Evolutionary conservation across 2,888 invertebrate genomes (phyloP), one percentile per base, ranked within the genome.

Genomic region (Labia minor): DNA sequence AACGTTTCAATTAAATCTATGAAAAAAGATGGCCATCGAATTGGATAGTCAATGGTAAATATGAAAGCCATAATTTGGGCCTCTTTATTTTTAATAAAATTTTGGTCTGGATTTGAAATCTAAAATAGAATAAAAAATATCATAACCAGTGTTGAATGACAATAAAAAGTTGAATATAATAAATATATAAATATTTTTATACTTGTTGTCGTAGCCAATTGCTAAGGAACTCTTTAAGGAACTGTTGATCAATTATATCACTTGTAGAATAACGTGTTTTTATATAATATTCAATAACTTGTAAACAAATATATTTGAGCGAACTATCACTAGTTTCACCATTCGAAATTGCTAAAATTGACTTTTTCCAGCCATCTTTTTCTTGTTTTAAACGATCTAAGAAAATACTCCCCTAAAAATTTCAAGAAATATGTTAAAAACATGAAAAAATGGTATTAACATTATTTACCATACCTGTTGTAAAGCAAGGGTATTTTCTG

Each of bases 1-100:
- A 78, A 70, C 3, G 76, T 74, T 26, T 75, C 74, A 19, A 80
- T 73, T 18, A 82, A 71, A 72, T 83, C 82, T 16, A 75, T 73
- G 71, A 83, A 81, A 74, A 82, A 83, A 1, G 74, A 73, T 1
- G 80, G 77, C 83, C 83, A 83, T 61, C 79, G 74, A 0, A 75
- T 74, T 0, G 81, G 81, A 73, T 79, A 83, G 73, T 83, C 83
- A 20, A 74, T 75, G 6, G 82, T 75, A 74, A 82, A 83, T 0
- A 80, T 79, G 61, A 82, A 74, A 1, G 81, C 78, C 69, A 81
- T 77, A 14, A 83, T 73, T 74, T 83, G 82, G 11, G 82, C 81
- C 61, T 79, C 77, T 74, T 83, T 83, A 73, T 83, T 83, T 49
- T 77, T 74, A 16, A 83, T 73, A 72, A 78, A 81, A 19, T 74